Conservation (phyloP, 2,113 vertebrate genomes). For the Hyperoodon ampullatus region DNA sequence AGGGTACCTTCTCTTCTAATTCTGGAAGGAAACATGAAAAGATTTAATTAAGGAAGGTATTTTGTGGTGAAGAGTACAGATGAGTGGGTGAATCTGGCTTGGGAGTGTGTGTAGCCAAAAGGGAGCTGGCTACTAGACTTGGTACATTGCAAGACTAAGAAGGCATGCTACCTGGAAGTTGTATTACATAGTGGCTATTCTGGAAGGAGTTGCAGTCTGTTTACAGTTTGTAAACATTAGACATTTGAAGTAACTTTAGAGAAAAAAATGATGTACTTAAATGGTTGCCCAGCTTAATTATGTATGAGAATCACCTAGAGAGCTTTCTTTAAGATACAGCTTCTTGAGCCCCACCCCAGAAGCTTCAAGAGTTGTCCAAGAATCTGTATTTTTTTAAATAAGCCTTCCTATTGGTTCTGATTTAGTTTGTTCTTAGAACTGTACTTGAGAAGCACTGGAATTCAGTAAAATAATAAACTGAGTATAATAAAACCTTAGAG, state of each 20-base stretch:
- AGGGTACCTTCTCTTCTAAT: not conserved
- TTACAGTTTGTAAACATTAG: not conserved
- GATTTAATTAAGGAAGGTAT: not conserved
- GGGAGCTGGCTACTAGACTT: not conserved
- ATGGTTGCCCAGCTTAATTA: not conserved
- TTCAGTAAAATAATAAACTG: constrained; percentile 29
- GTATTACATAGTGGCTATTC: not conserved
- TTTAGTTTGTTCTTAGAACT: constrained; percentile 21
- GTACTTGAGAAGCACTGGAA: not conserved
- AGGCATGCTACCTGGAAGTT: not conserved
- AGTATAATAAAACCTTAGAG: constrained; percentile 18
- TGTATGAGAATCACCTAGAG: not conserved
- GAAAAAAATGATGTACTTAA: not conserved
- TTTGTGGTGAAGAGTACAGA: not conserved
- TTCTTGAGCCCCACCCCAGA: not conserved
- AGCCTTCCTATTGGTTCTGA: not conserved
- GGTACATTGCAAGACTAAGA: not conserved
- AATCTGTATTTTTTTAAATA: not conserved
- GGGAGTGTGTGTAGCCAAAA: not conserved
- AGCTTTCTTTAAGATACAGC: not conserved
- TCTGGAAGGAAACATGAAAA: constrained; percentile 26
- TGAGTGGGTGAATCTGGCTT: not conserved
- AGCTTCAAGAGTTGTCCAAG: not conserved
- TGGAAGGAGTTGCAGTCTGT: not conserved
- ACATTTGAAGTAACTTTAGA: constrained; percentile 7